Conservation (phyloP, 30 jellyfish, hydroid and myxozoan genomes). For the Aurelia sp. region DNA sequence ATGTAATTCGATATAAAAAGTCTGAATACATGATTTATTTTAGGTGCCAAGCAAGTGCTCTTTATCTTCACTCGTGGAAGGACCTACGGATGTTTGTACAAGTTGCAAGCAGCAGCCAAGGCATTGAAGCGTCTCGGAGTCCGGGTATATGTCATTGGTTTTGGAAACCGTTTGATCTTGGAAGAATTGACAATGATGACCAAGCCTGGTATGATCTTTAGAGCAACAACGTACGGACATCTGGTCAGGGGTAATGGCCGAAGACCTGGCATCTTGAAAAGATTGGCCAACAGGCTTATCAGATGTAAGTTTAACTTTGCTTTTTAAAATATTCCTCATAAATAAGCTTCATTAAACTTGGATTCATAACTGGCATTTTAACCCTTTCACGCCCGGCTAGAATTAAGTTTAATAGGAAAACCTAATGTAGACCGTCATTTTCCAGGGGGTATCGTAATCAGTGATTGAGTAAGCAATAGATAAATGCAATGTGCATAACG, state of each 20-base stretch:
- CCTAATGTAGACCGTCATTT: too few species aligned
- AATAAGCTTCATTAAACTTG: too few species aligned
- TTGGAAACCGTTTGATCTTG: conserved; percentile 57
- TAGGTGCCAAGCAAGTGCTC: conserved; percentile 43
- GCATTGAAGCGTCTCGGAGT: conserved; percentile 62
- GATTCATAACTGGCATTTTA: too few species aligned
- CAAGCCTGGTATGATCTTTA: conserved; percentile 64
- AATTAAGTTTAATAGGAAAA: too few species aligned
- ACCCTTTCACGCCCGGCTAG: too few species aligned
- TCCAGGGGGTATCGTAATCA: too few species aligned
- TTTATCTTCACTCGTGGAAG: conserved; percentile 65
- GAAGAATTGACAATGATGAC: conserved; percentile 79
- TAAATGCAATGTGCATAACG: too few species aligned
- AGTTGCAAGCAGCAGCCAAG: conserved; percentile 62
- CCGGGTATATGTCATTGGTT: conserved; percentile 58
- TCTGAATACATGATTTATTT: too few species aligned
- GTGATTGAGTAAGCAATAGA: too few species aligned
- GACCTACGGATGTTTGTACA: conserved; percentile 76
- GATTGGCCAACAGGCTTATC: conserved; percentile 43
- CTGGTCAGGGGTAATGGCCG: conserved; percentile 29
- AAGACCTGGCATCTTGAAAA: conserved; percentile 48
- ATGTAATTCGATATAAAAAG: not conserved
- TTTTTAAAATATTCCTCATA: too few species aligned
- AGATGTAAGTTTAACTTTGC: conserved; percentile 48
- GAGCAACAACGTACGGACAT: conserved; percentile 76